These are phyloP conservation scores for Scaptodrosophila lebanonensis DNA, from an alignment of 1,140 invertebrate species.

Conservation along the genomic window DNA sequence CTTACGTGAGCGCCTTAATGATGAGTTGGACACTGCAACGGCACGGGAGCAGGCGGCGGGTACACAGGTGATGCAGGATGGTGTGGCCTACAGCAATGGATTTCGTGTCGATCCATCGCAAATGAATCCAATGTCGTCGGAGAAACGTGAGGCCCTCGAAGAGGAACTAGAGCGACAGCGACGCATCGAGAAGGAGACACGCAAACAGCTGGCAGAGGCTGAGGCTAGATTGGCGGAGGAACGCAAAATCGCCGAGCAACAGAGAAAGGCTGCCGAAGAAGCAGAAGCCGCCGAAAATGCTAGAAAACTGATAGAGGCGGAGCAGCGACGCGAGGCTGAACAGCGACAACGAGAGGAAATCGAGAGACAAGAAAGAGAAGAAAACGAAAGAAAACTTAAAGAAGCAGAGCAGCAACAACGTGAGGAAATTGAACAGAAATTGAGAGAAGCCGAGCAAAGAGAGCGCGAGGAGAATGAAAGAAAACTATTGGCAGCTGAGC, in stretches of 20 bases:
- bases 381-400: slow-evolving; percentile 22
- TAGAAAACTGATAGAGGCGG: slow-evolving; percentile 19
- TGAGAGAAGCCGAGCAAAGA: slow-evolving; percentile 23
- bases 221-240: slow-evolving; percentile 40
- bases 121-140: slow-evolving; percentile 2
- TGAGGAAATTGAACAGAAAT: slow-evolving; percentile 22
- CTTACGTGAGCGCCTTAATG: slow-evolving; percentile 48
- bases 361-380: slow-evolving; percentile 14
- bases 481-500: slow-evolving; percentile 3
- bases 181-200: slow-evolving; percentile 59
- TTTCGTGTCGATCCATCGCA: slow-evolving; percentile 55
- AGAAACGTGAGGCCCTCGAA: slow-evolving; percentile 44
- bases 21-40: slow-evolving; percentile 39
- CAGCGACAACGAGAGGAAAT: slow-evolving; percentile 5
- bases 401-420: slow-evolving; percentile 16
- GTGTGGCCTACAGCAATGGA: slow-evolving; percentile 62
- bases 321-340: slow-evolving; percentile 20
- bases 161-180: slow-evolving; percentile 54
- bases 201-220: slow-evolving; percentile 55
- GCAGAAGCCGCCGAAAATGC: slow-evolving; percentile 18
- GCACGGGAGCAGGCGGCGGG: slow-evolving; percentile 41
- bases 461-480: background rate
- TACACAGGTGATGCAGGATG: slow-evolving; percentile 64
- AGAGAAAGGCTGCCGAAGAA: slow-evolving; percentile 11
- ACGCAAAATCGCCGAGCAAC: background rate